Percentiles rank a stretch among this genome's conserved stretches.
Conservation (phyloP, 1,140 invertebrate genomes). For the Micrasema longulum region DNA sequence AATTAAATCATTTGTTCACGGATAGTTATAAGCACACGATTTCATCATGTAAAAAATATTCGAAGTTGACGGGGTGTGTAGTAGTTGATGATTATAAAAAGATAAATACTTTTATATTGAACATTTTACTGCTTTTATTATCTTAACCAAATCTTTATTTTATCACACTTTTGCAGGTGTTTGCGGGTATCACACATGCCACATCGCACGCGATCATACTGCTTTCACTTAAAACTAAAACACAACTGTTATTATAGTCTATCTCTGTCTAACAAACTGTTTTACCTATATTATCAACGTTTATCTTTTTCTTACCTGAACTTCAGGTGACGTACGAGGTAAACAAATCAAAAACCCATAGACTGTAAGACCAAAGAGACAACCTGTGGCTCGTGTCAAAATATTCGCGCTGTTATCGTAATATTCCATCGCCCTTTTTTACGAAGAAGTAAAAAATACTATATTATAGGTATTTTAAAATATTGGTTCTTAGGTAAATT, state of each 20-base stretch:
- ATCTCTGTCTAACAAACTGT: slow-evolving; percentile 38
- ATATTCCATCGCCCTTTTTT: too few relatives aligned
- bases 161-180: slow-evolving; percentile 39
- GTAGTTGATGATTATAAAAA: background rate
- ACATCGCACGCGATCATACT: slow-evolving; percentile 41
- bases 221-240: slow-evolving; percentile 44
- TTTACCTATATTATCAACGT: slow-evolving; percentile 14
- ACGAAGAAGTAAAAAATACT: too few relatives aligned
- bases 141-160: slow-evolving; percentile 9
- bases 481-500: too few relatives aligned
- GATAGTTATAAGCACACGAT: background rate
- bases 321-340: slow-evolving; percentile 41
- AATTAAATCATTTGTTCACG: background rate
- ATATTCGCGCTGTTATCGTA: background rate
- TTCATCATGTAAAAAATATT: background rate
- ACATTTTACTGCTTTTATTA: slow-evolving; percentile 17
- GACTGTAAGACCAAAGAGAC: background rate
- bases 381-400: slow-evolving; percentile 22
- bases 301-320: slow-evolving; percentile 31
- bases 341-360: slow-evolving; percentile 35
- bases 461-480: too few relatives aligned
- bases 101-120: slow-evolving; percentile 14
- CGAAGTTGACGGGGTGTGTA: background rate
- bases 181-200: slow-evolving; percentile 39
- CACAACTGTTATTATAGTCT: slow-evolving; percentile 44